Evolutionary conservation across 2,888 invertebrate species (phyloP).

Genomic region (Amphipoea oculea): DNA sequence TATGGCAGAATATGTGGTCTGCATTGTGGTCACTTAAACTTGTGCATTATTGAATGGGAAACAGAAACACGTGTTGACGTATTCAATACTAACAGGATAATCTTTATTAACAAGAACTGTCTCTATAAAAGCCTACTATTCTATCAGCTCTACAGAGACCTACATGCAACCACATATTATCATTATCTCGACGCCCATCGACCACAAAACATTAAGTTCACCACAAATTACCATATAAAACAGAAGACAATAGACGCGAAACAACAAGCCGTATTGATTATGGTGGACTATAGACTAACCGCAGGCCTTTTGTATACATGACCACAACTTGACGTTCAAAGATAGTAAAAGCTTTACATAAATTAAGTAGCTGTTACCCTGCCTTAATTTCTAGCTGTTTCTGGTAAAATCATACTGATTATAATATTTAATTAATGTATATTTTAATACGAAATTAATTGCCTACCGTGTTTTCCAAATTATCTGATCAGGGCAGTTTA

Average conservation of each 20-base stretch:
- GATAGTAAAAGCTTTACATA: constrained; percentile 32
- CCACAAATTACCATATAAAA: constrained; percentile 48
- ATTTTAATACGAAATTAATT: constrained; percentile 36
- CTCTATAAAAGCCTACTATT: constrained; percentile 13
- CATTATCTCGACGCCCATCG: constrained; percentile 26
- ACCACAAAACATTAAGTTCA: constrained; percentile 53
- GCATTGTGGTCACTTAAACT: background rate
- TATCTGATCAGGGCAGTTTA: constrained; percentile 27
- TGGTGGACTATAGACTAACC: constrained; percentile 43
- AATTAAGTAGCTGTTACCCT: constrained; percentile 4
- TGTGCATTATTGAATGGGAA: background rate
- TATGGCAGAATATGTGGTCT: constrained; percentile 9
- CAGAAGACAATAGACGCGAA: constrained; percentile 47
- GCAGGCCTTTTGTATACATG: constrained; percentile 23
- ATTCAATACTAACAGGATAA: background rate
- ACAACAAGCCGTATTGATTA: constrained; percentile 54
- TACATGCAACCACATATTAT: constrained; percentile 41
- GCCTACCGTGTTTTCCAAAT: constrained; percentile 26
- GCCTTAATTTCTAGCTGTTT: constrained; percentile 16
- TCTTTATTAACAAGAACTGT: constrained; percentile 2
- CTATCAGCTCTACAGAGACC: background rate
- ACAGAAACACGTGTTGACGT: background rate
- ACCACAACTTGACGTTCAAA: constrained; percentile 38
- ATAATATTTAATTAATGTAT: constrained; percentile 42
- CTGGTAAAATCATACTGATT: constrained; percentile 33